Evolutionary conservation across 1,140 invertebrate genomes (phyloP).

Genomic region (Littorina saxatilis): DNA sequence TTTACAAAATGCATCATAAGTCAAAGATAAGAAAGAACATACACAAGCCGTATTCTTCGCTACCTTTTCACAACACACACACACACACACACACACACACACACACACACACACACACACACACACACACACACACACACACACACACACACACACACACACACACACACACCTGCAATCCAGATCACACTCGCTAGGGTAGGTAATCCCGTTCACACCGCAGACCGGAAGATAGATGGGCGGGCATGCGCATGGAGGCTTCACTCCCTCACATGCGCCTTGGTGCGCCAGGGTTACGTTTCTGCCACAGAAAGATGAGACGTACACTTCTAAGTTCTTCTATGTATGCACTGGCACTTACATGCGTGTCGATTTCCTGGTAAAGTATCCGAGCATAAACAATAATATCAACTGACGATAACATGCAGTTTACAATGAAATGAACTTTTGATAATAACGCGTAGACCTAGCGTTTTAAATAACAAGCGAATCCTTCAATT

Average conservation of each 20-base stretch:
- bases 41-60: no score
- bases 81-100: not conserved
- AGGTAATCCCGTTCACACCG: slow-evolving; percentile 81
- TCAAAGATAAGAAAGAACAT: no score
- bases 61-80: not conserved
- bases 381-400: no score
- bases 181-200: slow-evolving; percentile 79
- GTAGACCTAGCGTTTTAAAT: no score
- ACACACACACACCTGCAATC: slow-evolving; percentile 42
- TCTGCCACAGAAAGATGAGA: not conserved
- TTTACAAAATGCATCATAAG: no score
- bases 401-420: no score
- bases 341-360: no score
- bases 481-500: no score
- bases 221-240: slow-evolving; percentile 83
- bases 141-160: slow-evolving; percentile 11
- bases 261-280: not conserved
- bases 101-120: not conserved
- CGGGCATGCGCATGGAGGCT: slow-evolving; percentile 40
- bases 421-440: no score
- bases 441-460: no score
- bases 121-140: slow-evolving; percentile 14
- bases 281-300: not conserved
- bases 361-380: no score
- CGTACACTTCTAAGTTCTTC: no score